These are phyloP conservation scores for Hippocampus kuda DNA, from an alignment of 2,797 vertebrate species.

Conservation along the genomic window DNA sequence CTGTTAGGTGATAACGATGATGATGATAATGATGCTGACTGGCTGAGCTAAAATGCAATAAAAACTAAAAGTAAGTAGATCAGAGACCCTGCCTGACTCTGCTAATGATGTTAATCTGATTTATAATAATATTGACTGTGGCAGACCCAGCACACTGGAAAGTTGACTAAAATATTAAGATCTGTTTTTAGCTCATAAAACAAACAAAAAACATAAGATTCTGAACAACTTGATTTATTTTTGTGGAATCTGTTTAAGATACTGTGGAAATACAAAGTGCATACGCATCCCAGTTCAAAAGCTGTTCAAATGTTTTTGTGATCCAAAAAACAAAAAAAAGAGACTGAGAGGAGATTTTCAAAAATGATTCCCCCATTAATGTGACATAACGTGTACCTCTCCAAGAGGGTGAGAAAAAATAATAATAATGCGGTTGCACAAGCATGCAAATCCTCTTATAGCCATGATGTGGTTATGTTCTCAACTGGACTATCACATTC, in stretches of 20 bases:
- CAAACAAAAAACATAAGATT: neutral
- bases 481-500: no score
- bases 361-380: neutral
- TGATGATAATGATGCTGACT: constrained; percentile 78
- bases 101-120: neutral
- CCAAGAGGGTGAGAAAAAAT: no score
- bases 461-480: no score
- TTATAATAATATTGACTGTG: neutral
- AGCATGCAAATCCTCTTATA: no score
- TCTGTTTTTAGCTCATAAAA: neutral
- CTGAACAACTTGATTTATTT: neutral
- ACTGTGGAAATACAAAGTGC: neutral
- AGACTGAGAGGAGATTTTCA: neutral
- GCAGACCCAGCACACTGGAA: neutral
- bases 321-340: neutral
- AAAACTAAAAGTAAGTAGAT: neutral
- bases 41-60: constrained; percentile 62
- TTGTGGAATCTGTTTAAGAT: neutral
- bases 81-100: neutral
- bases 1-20: constrained; percentile 86
- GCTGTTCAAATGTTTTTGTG: neutral
- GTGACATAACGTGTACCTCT: neutral
- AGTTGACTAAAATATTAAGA: neutral
- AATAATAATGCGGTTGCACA: no score
- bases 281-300: neutral